Conservation (phyloP, 2,888 invertebrate genomes). For the Drosophila prolongata region DNA sequence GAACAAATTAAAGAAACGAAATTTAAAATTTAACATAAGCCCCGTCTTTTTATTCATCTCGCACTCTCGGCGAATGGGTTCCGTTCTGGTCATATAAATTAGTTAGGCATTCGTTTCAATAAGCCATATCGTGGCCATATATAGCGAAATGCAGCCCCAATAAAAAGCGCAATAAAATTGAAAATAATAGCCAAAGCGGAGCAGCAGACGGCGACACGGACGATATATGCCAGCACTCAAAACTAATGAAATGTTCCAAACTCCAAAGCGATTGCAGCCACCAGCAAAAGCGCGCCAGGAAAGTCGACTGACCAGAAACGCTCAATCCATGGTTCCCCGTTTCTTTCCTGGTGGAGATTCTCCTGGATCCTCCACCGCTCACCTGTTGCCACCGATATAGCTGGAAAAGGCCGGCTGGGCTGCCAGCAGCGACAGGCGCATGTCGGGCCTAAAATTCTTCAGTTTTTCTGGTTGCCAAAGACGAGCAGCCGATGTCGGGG, state of each 20-base stretch:
- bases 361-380: not conserved
- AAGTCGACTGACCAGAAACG: conserved; percentile 55
- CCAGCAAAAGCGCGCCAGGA: conserved; percentile 41
- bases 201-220: conserved; percentile 53
- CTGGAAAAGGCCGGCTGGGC: conserved; percentile 26
- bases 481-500: conserved; percentile 62
- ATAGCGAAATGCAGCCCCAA: conserved; percentile 69
- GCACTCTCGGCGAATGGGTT: conserved; percentile 9
- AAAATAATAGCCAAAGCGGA: conserved; percentile 74
- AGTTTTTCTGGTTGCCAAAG: conserved; percentile 57
- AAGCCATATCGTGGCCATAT: conserved; percentile 45
- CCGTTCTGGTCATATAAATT: conserved; percentile 47
- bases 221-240: conserved; percentile 79
- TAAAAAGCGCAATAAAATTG: conserved; percentile 77
- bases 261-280: conserved; percentile 68
- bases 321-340: not conserved
- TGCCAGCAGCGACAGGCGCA: conserved; percentile 67
- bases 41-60: not conserved
- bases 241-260: conserved; percentile 80
- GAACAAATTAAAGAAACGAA: conserved; percentile 55
- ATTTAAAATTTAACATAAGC: conserved; percentile 39
- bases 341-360: not conserved
- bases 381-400: conserved; percentile 23
- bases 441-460: conserved; percentile 73
- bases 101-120: conserved; percentile 50